Conservation (phyloP, 2,888 invertebrate species). For the Pasiphila rectangulata region DNA sequence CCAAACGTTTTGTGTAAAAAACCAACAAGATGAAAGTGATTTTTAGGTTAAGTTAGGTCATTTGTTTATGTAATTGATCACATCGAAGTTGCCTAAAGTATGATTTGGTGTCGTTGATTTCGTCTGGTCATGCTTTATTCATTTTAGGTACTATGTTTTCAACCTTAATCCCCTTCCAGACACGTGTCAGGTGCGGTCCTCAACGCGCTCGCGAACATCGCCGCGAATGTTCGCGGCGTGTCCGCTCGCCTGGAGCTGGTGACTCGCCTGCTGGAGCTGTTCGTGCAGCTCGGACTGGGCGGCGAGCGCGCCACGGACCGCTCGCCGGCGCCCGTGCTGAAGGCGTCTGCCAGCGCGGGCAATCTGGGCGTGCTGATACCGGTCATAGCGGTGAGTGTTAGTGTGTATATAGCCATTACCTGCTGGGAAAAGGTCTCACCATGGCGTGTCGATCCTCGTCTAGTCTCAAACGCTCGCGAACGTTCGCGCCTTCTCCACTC, state of each 20-base stretch:
- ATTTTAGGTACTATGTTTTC: no score
- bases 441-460: no score
- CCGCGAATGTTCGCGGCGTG: constrained; percentile 95
- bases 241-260: constrained; percentile 91
- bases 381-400: constrained; percentile 90
- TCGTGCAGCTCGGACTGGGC: constrained; percentile 98
- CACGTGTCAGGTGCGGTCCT: constrained; percentile 97
- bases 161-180: constrained; percentile 49
- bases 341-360: constrained; percentile 97
- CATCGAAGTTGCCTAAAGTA: no score
- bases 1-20: no score
- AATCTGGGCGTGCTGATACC: constrained; percentile 98
- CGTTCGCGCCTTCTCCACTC: no score
- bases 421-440: no score
- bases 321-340: constrained; percentile 85
- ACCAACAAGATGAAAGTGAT: no score
- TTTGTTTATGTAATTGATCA: no score
- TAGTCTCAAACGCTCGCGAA: neutral
- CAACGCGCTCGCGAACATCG: constrained; percentile 97
- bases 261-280: constrained; percentile 94
- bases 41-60: no score
- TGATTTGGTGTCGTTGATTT: no score
- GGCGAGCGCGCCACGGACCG: constrained; percentile 97
- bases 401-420: no score
- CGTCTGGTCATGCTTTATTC: no score